Conservation (phyloP, 2,113 vertebrate genomes). For the Arenaria interpres region DNA sequence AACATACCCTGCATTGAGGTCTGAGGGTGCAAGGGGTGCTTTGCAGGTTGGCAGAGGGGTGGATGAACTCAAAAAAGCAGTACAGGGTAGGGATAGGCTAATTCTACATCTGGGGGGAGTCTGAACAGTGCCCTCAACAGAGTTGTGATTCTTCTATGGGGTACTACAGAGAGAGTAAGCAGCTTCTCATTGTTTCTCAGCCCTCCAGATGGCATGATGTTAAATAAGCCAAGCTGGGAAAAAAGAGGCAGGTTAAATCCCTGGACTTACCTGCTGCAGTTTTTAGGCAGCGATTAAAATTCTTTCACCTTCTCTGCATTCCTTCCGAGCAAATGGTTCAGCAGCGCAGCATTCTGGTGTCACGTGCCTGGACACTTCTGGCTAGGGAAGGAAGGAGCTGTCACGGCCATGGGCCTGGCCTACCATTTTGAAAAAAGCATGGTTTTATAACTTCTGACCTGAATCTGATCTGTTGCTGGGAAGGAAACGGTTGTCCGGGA, state of each 20-base stretch:
- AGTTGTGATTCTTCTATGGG: neutral
- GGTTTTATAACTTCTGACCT: neutral
- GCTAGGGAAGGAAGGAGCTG: neutral
- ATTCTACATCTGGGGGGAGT: neutral
- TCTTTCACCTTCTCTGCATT: neutral
- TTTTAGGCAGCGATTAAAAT: neutral
- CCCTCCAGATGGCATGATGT: neutral
- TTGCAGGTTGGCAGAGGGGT: neutral
- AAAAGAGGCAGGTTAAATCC: neutral
- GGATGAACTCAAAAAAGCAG: neutral
- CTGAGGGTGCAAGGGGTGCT: neutral
- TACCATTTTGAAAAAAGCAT: neutral
- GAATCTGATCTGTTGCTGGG: neutral
- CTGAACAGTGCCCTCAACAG: neutral
- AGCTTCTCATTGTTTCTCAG: neutral
- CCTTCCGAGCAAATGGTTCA: neutral
- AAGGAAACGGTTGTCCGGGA: neutral
- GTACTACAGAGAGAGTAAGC: neutral
- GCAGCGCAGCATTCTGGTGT: neutral
- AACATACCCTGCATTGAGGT: neutral
- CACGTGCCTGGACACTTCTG: neutral
- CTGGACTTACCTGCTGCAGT: neutral
- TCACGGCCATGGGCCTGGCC: neutral
- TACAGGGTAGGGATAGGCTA: neutral
- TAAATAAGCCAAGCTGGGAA: neutral